Evolutionary conservation across 2,797 vertebrate genomes (phyloP).

Genomic region (Phylloscopus collybita): DNA sequence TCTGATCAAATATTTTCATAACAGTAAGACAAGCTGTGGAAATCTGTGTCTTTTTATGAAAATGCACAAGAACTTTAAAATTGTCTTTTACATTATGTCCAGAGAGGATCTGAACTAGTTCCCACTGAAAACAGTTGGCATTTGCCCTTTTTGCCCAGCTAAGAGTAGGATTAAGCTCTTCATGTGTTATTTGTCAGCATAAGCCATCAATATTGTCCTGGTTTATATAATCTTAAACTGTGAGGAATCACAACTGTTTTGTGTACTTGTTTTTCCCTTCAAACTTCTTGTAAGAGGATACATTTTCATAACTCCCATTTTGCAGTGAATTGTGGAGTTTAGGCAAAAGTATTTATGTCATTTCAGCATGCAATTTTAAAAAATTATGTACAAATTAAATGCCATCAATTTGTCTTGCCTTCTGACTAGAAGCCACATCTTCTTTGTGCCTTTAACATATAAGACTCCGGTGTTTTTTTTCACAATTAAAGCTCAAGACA

Average conservation of each 20-base stretch:
- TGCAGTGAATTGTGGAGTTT: background rate
- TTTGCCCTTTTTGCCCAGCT: background rate
- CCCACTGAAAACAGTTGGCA: background rate
- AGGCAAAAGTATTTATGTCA: background rate
- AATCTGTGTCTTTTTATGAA: background rate
- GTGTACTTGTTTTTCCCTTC: background rate
- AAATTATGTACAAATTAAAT: background rate
- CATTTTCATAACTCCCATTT: background rate
- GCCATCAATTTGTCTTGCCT: background rate
- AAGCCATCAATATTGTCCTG: background rate
- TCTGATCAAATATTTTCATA: slow-evolving; percentile 6
- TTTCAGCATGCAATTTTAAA: background rate
- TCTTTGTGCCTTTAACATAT: background rate
- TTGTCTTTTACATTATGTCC: background rate
- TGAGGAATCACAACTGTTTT: slow-evolving; percentile 28
- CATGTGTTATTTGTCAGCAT: slow-evolving; percentile 28
- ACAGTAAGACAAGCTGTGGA: background rate
- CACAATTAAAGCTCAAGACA: background rate
- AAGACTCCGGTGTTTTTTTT: background rate
- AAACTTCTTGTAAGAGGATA: background rate
- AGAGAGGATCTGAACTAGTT: background rate
- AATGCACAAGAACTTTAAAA: background rate
- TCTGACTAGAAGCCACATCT: background rate
- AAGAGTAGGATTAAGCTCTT: background rate
- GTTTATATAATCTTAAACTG: background rate